Evolutionary conservation across 1,140 invertebrate genomes (phyloP).

Genomic region (Atta colombica): DNA sequence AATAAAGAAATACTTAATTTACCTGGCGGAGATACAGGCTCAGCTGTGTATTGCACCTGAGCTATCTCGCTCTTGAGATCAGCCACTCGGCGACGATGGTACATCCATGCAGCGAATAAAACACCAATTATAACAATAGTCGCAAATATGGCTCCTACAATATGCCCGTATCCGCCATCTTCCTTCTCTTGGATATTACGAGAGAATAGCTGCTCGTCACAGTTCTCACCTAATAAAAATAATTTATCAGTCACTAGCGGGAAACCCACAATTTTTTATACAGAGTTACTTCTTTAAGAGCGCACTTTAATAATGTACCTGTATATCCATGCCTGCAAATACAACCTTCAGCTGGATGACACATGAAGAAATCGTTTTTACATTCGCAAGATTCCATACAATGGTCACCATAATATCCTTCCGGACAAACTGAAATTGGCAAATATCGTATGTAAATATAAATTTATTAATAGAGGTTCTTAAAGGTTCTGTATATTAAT

Average conservation of each 20-base stretch:
- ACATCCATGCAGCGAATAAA: conserved; percentile 89
- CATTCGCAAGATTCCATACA: conserved; percentile 94
- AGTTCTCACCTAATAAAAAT: conserved; percentile 81
- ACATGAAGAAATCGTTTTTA: conserved; percentile 90
- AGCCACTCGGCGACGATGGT: conserved; percentile 92
- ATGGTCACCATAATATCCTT: conserved; percentile 95
- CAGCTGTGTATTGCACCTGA: conserved; percentile 95
- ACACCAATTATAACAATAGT: conserved; percentile 90
- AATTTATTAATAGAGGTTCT: no score
- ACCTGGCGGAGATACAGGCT: conserved; percentile 90
- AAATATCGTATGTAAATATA: background rate
- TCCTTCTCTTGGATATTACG: conserved; percentile 82
- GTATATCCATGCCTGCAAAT: conserved; percentile 92
- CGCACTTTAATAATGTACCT: conserved; percentile 85
- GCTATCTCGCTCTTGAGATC: conserved; percentile 94
- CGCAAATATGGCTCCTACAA: conserved; percentile 90
- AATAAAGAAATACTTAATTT: conserved; percentile 55
- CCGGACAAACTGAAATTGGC: conserved; percentile 91
- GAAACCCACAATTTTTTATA: background rate
- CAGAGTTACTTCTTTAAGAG: background rate
- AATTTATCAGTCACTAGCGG: background rate
- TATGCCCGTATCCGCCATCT: conserved; percentile 86
- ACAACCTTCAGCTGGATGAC: conserved; percentile 93
- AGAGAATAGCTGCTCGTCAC: conserved; percentile 84
- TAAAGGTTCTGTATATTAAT: no score